Conservation (phyloP, 53 echinoderm and acorn worm genomes). For the Apostichopus leukothele region DNA sequence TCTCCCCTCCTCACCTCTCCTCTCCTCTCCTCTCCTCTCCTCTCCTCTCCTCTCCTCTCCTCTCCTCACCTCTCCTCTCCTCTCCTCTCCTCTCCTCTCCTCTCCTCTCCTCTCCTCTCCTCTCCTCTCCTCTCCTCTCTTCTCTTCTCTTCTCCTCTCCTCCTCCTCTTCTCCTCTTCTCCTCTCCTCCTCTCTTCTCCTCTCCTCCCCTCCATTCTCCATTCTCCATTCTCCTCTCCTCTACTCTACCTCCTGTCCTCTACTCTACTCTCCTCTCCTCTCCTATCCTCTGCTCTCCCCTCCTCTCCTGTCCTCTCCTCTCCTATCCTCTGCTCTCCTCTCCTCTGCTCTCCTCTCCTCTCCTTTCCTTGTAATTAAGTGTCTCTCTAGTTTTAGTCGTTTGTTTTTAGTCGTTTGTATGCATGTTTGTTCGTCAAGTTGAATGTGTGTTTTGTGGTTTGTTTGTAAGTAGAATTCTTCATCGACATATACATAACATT, state of each 20-base stretch:
- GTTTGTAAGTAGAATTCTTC: too few relatives aligned
- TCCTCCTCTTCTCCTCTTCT: rapidly evolving
- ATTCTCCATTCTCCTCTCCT: neutral
- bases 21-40: conserved; percentile 1
- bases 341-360: neutral
- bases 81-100: neutral
- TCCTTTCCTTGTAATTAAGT: neutral
- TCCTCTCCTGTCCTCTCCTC: conserved; percentile 13
- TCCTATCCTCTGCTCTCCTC: conserved; percentile 29
- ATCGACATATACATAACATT: too few relatives aligned
- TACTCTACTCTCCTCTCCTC: neutral
- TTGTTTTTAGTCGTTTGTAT: too few relatives aligned
- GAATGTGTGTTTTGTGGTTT: too few relatives aligned
- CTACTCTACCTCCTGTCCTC: neutral
- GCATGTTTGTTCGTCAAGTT: too few relatives aligned
- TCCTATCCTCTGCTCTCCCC: neutral
- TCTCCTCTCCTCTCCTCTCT: neutral
- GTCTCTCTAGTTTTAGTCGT: too few relatives aligned
- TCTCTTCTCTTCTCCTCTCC: neutral
- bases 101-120: conserved; percentile 18
- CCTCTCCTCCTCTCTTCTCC: rapidly evolving
- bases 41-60: conserved; percentile 2
- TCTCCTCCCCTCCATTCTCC: neutral
- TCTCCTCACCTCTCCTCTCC: neutral
- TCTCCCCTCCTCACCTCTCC: neutral